Percentiles rank a stretch among this genome's conserved stretches.
phyloP scores from a whole-genome alignment of 2,888 invertebrate genomes.

The Fragum fragum region DNA sequence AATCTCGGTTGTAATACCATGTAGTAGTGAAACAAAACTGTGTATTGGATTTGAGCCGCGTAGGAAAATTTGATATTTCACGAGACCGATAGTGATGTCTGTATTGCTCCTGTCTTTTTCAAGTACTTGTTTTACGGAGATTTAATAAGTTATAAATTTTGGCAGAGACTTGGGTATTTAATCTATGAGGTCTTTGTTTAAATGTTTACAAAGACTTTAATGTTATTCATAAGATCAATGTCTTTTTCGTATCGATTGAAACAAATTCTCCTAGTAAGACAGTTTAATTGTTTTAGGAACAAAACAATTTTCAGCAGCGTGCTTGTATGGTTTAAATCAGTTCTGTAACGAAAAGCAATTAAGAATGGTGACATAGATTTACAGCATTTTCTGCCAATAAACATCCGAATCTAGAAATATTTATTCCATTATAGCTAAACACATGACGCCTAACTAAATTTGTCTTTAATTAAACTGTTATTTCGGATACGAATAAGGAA shows the following conservation, averaged over 20 bases:
- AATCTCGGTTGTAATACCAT: too few species aligned
- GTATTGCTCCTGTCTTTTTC: too few species aligned
- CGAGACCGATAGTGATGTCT: too few species aligned
- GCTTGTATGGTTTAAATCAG: constrained; percentile 13
- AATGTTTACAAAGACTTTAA: too few species aligned
- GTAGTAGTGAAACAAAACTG: too few species aligned
- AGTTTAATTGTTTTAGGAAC: neutral
- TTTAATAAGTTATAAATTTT: too few species aligned
- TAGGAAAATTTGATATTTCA: too few species aligned
- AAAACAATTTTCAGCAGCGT: constrained; percentile 3
- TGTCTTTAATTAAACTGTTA: neutral
- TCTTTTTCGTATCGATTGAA: neutral
- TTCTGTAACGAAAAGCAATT: constrained; percentile 12
- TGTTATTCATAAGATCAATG: too few species aligned
- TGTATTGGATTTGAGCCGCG: too few species aligned
- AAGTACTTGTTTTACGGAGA: too few species aligned
- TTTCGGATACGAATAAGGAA: neutral
- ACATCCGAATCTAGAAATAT: constrained; percentile 7
- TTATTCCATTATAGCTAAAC: neutral
- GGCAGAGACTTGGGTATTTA: too few species aligned
- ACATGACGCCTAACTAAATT: neutral
- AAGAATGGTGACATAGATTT: constrained; percentile 9
- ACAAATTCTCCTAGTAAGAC: neutral
- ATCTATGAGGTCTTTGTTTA: too few species aligned
- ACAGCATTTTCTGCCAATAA: neutral